Evolutionary conservation across 1,140 invertebrate species (phyloP), one percentile per base, ranked within the genome.

Genomic region (Brachionus rotundiformis): DNA sequence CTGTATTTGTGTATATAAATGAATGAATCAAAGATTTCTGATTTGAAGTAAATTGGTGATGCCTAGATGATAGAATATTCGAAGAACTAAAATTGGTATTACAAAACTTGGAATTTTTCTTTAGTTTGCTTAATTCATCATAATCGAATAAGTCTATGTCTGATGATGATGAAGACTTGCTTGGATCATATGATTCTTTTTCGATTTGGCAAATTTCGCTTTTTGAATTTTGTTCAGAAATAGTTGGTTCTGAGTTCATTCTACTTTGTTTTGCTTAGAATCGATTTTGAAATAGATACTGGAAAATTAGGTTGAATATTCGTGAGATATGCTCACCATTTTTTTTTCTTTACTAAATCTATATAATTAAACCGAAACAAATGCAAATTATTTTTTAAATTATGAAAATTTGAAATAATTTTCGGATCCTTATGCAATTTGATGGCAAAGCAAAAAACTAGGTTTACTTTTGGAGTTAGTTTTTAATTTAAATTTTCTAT

Each of bases 1-100:
- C 49, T 54, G 76, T 54, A 25, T 79, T 79, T 33, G 76, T 63
- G 47, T 79, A 79, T 1, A 79, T 79, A 41, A 54, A 79, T 4
- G 76, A 79, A 11, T 54, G 47, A 63, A 79, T 47, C 4, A 29
- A n/a, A 16, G 76, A 79, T 33, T 63, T 54, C 36, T 41, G 29
- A 79, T 79, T 79, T 54, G 54, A 79, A 7, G 76, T 79, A 8
- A 41, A 73, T 41, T 19, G 16, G 13, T 73, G 68, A 27, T 73
- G 68, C 39, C 33, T 73, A 11, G 68, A 73, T 16, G 13, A 25
- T 7, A 73, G 68, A 73, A 73, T 73, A 73, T 73, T 73, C n/a
- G 27, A n/a, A 10, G 63, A 33, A 33, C 63, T 68, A 68, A 68
- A 68, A n/a, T 68, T 68, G n/a, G n/a, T n/a, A 19, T 68, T 68